Conservation (phyloP, 2,113 vertebrate genomes). For the Tupaia chinensis region DNA sequence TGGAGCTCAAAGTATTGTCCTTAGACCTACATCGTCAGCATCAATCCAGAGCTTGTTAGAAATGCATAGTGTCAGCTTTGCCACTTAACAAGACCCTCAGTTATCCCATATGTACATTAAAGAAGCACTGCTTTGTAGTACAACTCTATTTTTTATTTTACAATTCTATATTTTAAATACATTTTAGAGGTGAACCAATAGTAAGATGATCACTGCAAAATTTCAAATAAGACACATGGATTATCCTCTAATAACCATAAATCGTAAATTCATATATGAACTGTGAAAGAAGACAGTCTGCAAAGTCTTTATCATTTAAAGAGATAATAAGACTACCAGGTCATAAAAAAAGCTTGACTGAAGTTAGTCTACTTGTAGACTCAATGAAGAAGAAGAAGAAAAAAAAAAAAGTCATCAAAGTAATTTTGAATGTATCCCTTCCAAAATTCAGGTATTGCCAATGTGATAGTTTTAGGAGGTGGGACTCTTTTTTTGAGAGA, state of each 20-base stretch:
- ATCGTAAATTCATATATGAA: neutral
- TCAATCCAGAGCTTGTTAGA: neutral
- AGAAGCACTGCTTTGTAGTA: neutral
- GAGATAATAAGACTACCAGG: neutral
- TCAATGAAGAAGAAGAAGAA: neutral
- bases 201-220: neutral
- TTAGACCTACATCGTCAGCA: neutral
- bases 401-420: too few relatives aligned
- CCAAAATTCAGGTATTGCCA: neutral
- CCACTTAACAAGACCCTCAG: neutral
- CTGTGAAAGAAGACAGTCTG: neutral
- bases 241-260: neutral
- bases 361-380: neutral
- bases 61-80: neutral
- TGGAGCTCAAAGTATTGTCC: neutral
- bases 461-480: neutral
- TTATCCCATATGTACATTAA: neutral
- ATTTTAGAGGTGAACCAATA: neutral
- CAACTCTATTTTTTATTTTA: neutral
- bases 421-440: neutral
- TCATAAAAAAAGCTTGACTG: neutral
- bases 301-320: neutral
- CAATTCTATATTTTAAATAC: neutral
- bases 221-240: neutral
- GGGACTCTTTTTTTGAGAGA: too few relatives aligned